A percentile compares a stretch with the other conserved stretches of the same genome.
Conservation (phyloP, 2,888 invertebrate genomes). For the Gnatocerus cornutus region DNA sequence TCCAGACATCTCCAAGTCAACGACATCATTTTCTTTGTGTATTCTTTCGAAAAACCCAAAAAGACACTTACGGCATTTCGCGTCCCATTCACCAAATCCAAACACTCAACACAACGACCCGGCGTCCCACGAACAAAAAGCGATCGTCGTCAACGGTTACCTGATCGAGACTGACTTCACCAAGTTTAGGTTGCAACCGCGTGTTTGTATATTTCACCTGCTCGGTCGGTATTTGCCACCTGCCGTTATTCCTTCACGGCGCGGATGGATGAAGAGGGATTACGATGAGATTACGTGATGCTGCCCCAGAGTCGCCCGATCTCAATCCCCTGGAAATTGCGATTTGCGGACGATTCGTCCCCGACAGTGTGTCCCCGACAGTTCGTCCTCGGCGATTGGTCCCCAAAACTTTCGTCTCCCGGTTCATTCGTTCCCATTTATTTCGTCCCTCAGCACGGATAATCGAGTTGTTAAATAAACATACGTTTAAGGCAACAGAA, state of each 20-base stretch:
- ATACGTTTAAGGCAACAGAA: too few relatives aligned
- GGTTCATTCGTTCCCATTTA: too few relatives aligned
- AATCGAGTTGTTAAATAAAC: too few relatives aligned
- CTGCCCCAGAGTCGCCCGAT: too few relatives aligned
- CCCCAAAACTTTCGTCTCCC: too few relatives aligned
- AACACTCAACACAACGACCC: constrained; percentile 16
- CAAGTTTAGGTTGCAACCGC: constrained; percentile 53
- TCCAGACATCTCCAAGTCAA: constrained; percentile 19
- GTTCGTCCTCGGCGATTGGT: too few relatives aligned
- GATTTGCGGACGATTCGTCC: too few relatives aligned
- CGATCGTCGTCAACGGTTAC: constrained; percentile 54
- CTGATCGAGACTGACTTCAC: constrained; percentile 55
- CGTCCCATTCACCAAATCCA: constrained; percentile 15
- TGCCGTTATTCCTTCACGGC: constrained; percentile 58
- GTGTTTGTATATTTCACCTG: constrained; percentile 60
- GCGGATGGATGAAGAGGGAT: constrained; percentile 4
- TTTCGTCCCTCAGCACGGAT: too few relatives aligned
- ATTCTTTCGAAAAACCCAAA: background rate
- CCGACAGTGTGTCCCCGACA: too few relatives aligned
- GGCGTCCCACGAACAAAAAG: constrained; percentile 14
- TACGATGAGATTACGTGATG: background rate
- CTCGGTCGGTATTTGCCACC: constrained; percentile 61
- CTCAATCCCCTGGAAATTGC: too few relatives aligned
- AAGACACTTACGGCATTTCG: constrained; percentile 22
- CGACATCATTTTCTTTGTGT: constrained; percentile 21